Base-by-base conservation (phyloP, 1,140 invertebrate genomes). In the Druon quercuslanigerum region DNA sequence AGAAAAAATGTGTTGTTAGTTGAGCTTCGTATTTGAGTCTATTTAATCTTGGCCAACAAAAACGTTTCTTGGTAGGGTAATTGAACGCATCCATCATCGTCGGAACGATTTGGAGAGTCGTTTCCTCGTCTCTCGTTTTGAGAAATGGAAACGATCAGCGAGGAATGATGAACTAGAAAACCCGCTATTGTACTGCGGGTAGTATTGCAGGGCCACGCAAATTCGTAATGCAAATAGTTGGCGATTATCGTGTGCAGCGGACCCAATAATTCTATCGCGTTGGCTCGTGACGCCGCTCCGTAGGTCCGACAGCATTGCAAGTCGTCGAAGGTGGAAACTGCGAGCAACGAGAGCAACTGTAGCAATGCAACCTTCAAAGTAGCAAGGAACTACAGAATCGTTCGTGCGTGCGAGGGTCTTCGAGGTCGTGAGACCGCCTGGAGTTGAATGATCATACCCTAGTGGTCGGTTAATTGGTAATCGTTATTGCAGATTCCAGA, bases 391-490 rank as follows among this genome's bases (percentile, higher is more conserved):
- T 76, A 78, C 72, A 70, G 57, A 78, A 80, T 78, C 74, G 72
- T 51, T 79, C 74, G 78, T 81, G 82, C 82, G 79, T 84, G 82
- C 76, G 74, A 80, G 79, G 79, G 82, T 84, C 83, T 84, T 74
- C 79, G 80, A 82, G 80, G 81, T 86, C 84, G 80, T 85, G 83
- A 73, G 84, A 86, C 71, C 74, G 82, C 75, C 77, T 74, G 72
- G 79, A 80, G 80, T 57, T 76, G 88, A 88, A 90, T 90, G 90
- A 90, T 79, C 79, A 83, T 79, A 77, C 17, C n/a, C 52, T 54
- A 4, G 40, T 46, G 40, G 40, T 46, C 40, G 40, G 40, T 2
- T 9, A 11, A 46, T 46, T 46, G 40, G 6, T 8, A 46, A 46
- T 11, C 40, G 40, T 46, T 46, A 46, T 46, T 46, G 40, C 40